Evolutionary conservation across 2,888 invertebrate genomes (phyloP).

Genomic region (Apamea sordens): DNA sequence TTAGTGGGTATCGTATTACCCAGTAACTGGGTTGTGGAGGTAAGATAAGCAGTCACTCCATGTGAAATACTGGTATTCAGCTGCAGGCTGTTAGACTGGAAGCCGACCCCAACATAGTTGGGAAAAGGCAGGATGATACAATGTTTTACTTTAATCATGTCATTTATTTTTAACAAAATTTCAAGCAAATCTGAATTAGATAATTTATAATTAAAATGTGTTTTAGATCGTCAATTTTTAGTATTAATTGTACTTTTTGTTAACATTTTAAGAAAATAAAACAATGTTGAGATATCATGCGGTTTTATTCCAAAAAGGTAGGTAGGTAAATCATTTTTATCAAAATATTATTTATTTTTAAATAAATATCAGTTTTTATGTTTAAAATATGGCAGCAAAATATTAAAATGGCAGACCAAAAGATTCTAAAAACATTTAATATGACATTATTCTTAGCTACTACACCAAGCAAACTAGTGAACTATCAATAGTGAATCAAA

Average conservation of each 20-base stretch:
- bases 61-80: neutral
- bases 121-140: neutral
- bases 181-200: neutral
- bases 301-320: slow-evolving; percentile 17
- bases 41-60: neutral
- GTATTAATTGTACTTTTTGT: neutral
- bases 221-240: neutral
- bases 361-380: neutral
- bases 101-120: neutral
- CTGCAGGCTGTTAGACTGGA: neutral
- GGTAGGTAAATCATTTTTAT: neutral
- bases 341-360: neutral
- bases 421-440: neutral
- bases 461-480: neutral
- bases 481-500: neutral
- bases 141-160: neutral
- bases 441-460: neutral
- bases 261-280: slow-evolving; percentile 19
- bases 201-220: neutral
- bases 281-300: neutral
- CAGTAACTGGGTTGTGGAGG: neutral
- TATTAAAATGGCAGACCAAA: neutral
- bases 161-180: neutral
- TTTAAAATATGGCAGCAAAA: slow-evolving; percentile 7
- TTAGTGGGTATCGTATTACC: neutral